phyloP scores from a whole-genome alignment of 2,888 invertebrate genomes.

The Polylopha cassiicola region DNA sequence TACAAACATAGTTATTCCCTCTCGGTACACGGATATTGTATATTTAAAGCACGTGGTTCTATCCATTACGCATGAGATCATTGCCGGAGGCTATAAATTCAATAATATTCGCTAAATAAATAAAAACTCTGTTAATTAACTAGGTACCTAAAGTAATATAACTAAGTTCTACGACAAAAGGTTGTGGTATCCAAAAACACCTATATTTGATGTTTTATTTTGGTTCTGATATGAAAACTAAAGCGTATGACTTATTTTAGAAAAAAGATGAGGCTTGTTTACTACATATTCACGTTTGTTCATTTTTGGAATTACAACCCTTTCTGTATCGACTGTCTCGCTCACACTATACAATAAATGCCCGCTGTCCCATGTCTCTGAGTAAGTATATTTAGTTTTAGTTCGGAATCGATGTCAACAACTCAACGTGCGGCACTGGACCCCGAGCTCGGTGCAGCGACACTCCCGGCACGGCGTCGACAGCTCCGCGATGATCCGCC shows the following conservation, averaged over 20 bases:
- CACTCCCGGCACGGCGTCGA: slow-evolving; percentile 90
- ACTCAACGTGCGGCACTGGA: slow-evolving; percentile 84
- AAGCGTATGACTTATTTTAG: no score
- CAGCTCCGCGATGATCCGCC: slow-evolving; percentile 87
- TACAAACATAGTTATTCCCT: no score
- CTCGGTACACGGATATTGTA: no score
- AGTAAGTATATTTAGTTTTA: neutral
- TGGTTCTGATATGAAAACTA: no score
- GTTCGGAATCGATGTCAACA: no score
- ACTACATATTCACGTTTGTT: no score
- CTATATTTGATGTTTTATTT: no score
- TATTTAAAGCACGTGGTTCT: slow-evolving; percentile 24
- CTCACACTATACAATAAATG: slow-evolving; percentile 38
- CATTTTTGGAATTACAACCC: no score
- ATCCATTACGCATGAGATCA: slow-evolving; percentile 53
- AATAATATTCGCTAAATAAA: slow-evolving; percentile 31
- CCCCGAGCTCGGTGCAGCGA: slow-evolving; percentile 90
- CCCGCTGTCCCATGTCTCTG: slow-evolving; percentile 13
- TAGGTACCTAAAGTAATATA: slow-evolving; percentile 12
- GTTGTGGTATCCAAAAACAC: no score
- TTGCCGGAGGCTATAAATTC: slow-evolving; percentile 36
- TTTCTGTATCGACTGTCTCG: slow-evolving; percentile 23
- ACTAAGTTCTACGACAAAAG: no score
- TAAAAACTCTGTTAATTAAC: slow-evolving; percentile 29
- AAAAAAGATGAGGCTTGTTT: no score